Percentiles rank a stretch among this genome's conserved stretches.
Evolutionary conservation across 2,113 vertebrate species (phyloP).

Genomic region (Tragulus kanchil): DNA sequence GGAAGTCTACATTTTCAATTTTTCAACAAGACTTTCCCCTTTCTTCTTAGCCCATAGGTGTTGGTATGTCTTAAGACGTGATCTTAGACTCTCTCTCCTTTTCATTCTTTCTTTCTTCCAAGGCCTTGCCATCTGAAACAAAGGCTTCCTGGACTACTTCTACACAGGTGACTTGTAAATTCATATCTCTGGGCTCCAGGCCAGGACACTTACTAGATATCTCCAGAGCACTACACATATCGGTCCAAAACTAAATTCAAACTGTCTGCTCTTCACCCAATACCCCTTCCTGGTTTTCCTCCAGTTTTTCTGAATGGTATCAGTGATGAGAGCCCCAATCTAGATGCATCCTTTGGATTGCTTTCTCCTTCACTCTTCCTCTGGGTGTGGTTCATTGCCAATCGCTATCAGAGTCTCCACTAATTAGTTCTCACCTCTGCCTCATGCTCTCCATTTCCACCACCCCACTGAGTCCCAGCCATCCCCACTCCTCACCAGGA

Average conservation of each 20-base stretch:
- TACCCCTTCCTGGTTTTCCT: background rate
- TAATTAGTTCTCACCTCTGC: background rate
- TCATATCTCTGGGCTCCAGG: background rate
- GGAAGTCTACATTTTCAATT: background rate
- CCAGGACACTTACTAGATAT: background rate
- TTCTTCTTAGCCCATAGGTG: background rate
- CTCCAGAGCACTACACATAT: background rate
- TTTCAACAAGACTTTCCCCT: background rate
- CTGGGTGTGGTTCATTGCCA: background rate
- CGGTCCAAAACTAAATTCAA: background rate
- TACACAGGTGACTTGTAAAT: background rate
- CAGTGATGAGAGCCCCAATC: background rate
- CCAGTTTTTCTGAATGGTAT: background rate
- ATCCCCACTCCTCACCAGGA: background rate
- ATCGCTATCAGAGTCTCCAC: background rate
- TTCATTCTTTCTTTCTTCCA: background rate
- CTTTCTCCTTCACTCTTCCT: background rate
- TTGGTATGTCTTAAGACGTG: background rate
- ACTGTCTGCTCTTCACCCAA: background rate
- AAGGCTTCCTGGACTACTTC: background rate
- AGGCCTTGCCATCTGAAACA: background rate
- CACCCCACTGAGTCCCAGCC: rapidly evolving
- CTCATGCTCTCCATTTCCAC: background rate
- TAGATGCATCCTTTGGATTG: background rate
- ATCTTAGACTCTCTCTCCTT: background rate